Percentiles rank a stretch among this genome's conserved stretches.
Evolutionary conservation across 2,888 invertebrate genomes (phyloP).

Genomic region (Drosophila macrospina): DNA sequence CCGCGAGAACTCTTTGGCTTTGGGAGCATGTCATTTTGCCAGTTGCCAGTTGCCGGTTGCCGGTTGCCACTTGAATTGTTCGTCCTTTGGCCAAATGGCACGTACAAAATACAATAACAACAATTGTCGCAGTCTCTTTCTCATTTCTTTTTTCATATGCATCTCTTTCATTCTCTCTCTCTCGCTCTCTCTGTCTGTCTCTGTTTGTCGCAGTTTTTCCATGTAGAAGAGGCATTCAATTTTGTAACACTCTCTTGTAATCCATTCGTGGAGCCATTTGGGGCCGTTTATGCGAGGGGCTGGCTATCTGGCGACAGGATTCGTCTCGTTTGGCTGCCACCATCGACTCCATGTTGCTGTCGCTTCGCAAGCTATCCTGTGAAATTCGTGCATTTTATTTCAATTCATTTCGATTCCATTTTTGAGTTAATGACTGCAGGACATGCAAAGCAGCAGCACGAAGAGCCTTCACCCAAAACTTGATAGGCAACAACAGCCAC

Average conservation of each 20-base stretch:
- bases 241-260: slow-evolving; percentile 71
- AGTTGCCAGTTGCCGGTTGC: slow-evolving; percentile 67
- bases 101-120: slow-evolving; percentile 52
- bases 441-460: slow-evolving; percentile 81
- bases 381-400: slow-evolving; percentile 78
- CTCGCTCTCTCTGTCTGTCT: slow-evolving; percentile 8
- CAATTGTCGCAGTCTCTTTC: slow-evolving; percentile 20
- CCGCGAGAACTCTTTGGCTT: slow-evolving; percentile 1
- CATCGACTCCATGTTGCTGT: slow-evolving; percentile 19
- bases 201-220: slow-evolving; percentile 15
- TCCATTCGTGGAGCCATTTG: slow-evolving; percentile 42
- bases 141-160: neutral
- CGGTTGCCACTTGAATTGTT: slow-evolving; percentile 66
- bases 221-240: slow-evolving; percentile 58
- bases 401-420: slow-evolving; percentile 79
- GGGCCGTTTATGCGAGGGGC: neutral
- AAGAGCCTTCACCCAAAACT: slow-evolving; percentile 22
- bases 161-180: neutral
- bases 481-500: slow-evolving; percentile 12
- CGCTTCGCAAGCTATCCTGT: slow-evolving; percentile 38
- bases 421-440: slow-evolving; percentile 81
- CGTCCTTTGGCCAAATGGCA: slow-evolving; percentile 68
- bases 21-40: slow-evolving; percentile 53
- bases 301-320: slow-evolving; percentile 48
- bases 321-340: slow-evolving; percentile 37